Conservation (phyloP, 2,113 vertebrate species). For the Alaudala cheleensis region DNA sequence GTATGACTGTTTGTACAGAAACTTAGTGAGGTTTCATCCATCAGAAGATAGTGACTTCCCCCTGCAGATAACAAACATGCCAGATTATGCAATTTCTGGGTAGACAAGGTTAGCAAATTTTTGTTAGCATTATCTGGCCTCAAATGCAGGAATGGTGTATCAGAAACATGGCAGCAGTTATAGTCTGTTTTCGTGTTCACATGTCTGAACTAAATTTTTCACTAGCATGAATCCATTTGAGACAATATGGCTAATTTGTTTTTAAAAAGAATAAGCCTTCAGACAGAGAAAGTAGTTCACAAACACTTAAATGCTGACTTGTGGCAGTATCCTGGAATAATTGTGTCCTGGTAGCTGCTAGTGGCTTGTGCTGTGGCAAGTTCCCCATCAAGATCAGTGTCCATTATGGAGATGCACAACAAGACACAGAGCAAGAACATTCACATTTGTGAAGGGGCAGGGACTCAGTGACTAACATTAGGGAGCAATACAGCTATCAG, state of each 20-base stretch:
- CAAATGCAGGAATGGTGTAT: neutral
- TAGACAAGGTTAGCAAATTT: neutral
- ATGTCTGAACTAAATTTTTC: neutral
- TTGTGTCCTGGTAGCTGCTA: neutral
- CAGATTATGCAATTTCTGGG: slow-evolving; percentile 12
- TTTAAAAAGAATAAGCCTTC: neutral
- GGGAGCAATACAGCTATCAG: neutral
- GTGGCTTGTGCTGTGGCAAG: neutral
- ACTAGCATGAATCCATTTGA: neutral
- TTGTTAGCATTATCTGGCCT: neutral
- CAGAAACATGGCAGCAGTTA: neutral
- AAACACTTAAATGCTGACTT: neutral
- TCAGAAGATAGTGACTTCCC: slow-evolving; percentile 73
- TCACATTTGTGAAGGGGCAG: neutral
- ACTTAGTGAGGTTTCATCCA: slow-evolving; percentile 72
- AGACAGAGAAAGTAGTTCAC: neutral
- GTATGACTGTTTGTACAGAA: slow-evolving; percentile 64
- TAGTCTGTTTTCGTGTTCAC: neutral
- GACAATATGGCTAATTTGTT: neutral
- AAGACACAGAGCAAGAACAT: neutral
- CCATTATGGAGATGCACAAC: rapidly evolving
- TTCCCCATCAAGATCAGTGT: neutral
- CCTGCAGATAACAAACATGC: slow-evolving; percentile 29
- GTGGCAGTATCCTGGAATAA: neutral
- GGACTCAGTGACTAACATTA: neutral